Conservation (phyloP, 2,113 vertebrate genomes). For the Ptychochromis oligacanthus region DNA sequence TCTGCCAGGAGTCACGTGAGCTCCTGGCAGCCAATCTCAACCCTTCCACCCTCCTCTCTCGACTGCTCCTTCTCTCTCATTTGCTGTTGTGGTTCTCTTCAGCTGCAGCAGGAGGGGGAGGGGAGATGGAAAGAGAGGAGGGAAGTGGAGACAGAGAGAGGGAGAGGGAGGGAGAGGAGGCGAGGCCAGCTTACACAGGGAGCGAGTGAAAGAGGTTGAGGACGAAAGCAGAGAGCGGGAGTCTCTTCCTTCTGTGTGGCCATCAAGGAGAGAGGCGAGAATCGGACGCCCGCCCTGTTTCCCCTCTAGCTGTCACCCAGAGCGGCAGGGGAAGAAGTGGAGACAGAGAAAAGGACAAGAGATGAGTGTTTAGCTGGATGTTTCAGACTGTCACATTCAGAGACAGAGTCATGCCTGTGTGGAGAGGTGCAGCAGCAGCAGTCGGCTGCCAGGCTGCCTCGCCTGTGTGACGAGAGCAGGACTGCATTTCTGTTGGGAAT, state of each 20-base stretch:
- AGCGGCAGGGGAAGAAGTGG: not conserved
- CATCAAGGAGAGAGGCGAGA: constrained; percentile 46
- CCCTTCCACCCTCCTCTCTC: constrained; percentile 34
- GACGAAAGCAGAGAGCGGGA: constrained; percentile 67
- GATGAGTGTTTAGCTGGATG: constrained; percentile 28
- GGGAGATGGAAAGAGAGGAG: constrained; percentile 62
- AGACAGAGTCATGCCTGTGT: constrained; percentile 62
- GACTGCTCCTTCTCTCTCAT: constrained; percentile 46
- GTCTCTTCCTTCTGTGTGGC: constrained; percentile 46
- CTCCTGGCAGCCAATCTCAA: constrained; percentile 49
- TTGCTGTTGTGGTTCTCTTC: constrained; percentile 31
- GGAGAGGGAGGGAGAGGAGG: constrained; percentile 41
- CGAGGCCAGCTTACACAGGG: constrained; percentile 52
- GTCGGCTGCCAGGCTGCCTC: constrained; percentile 59
- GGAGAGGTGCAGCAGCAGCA: constrained; percentile 33
- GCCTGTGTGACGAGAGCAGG: constrained; percentile 49
- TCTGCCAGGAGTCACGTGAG: constrained; percentile 61
- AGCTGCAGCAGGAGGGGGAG: constrained; percentile 66
- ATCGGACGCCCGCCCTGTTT: constrained; percentile 34
- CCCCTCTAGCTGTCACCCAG: constrained; percentile 27
- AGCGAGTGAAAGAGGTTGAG: constrained; percentile 58
- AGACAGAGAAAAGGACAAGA: not conserved
- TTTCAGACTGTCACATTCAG: constrained; percentile 54
- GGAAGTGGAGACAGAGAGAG: constrained; percentile 43
- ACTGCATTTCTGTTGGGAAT: constrained; percentile 43